Evolutionary conservation across 2,797 vertebrate species (phyloP).

Genomic region (Argentina silus): DNA sequence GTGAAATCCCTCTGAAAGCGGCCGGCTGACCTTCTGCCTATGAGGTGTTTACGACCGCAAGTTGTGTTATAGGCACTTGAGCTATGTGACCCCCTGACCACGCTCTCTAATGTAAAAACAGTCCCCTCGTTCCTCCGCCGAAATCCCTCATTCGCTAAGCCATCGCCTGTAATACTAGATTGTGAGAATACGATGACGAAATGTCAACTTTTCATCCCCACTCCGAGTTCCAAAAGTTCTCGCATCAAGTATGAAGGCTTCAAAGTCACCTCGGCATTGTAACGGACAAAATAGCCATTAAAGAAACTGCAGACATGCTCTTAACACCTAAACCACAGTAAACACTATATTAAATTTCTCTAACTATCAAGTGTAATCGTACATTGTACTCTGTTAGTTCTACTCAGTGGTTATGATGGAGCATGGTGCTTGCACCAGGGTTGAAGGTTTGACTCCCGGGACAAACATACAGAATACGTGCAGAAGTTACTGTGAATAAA

Average conservation of each 20-base stretch:
- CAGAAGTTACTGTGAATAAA: no score
- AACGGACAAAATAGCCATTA: no score
- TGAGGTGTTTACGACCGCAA: conserved; percentile 61
- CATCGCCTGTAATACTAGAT: conserved; percentile 54
- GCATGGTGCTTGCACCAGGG: no score
- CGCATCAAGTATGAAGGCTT: conserved; percentile 7
- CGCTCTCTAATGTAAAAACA: conserved; percentile 27
- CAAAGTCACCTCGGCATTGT: conserved; percentile 6
- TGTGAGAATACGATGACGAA: conserved; percentile 45
- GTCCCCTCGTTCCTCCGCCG: conserved; percentile 24
- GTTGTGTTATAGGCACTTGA: conserved; percentile 51
- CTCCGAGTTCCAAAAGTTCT: not conserved
- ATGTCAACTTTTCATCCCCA: conserved; percentile 33
- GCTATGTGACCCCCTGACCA: conserved; percentile 40
- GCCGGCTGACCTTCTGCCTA: conserved; percentile 30
- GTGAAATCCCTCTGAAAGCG: conserved; percentile 32
- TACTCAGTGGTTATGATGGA: no score
- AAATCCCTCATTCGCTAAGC: conserved; percentile 23
- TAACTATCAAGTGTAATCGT: no score
- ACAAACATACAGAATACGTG: no score
- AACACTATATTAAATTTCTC: no score
- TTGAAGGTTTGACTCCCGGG: no score
- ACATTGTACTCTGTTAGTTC: no score
- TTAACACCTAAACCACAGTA: no score
- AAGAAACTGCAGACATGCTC: no score